Conservation (phyloP, 2,113 vertebrate species). For the Sciurus niger region DNA sequence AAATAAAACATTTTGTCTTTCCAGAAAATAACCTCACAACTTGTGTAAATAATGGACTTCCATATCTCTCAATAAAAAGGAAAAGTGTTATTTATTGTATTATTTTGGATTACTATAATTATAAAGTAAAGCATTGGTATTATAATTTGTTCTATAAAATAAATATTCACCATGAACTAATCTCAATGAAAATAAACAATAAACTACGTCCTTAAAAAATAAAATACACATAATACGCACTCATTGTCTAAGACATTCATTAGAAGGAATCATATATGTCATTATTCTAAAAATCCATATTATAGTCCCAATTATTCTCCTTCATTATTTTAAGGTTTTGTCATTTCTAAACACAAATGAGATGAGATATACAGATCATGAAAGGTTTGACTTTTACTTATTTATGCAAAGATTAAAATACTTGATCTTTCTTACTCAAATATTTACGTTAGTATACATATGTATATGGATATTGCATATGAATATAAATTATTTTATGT, state of each 20-base stretch:
- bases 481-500: not conserved
- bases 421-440: not conserved
- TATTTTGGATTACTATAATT: not conserved
- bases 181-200: not conserved
- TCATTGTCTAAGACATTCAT: not conserved
- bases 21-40: not conserved
- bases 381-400: not conserved
- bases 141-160: not conserved
- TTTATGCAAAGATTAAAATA: not conserved
- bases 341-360: slow-evolving; percentile 7
- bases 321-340: not conserved
- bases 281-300: not conserved
- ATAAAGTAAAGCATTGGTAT: not conserved
- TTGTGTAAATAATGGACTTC: not conserved
- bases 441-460: not conserved
- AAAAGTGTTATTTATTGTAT: not conserved
- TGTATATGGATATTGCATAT: not conserved
- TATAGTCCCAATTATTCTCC: not conserved
- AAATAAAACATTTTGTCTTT: not conserved
- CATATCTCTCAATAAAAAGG: not conserved
- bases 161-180: not conserved
- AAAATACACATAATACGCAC: too few species aligned
- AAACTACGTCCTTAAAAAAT: too few species aligned
- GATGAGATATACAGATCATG: not conserved
- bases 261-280: not conserved